Evolutionary conservation across 2,888 invertebrate genomes (phyloP).

Genomic region (Nephrotoma appendiculata): DNA sequence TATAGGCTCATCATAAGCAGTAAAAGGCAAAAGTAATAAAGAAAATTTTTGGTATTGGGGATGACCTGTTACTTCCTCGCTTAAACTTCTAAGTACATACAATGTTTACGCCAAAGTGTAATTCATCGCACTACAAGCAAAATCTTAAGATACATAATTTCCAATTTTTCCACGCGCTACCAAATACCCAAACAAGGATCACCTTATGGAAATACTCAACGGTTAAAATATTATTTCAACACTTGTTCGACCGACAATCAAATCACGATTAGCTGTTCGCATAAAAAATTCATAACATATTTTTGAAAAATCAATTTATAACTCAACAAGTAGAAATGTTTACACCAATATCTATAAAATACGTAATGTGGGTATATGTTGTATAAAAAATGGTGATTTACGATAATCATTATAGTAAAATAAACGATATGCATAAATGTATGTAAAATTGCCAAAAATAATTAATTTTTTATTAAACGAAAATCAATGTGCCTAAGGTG

Average conservation of each 20-base stretch:
- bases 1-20: too few species aligned
- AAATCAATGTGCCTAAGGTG: background rate
- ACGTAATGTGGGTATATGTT: too few species aligned
- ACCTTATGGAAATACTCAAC: background rate
- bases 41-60: too few species aligned
- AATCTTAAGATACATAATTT: too few species aligned
- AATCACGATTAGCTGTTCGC: background rate
- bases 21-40: too few species aligned
- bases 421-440: background rate
- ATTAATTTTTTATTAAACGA: background rate
- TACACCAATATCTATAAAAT: background rate
- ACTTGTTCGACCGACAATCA: background rate
- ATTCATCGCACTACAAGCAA: too few species aligned
- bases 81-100: too few species aligned
- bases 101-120: too few species aligned
- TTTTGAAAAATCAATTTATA: background rate
- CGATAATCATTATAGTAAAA: background rate
- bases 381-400: background rate
- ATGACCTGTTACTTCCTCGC: too few species aligned
- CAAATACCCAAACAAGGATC: too few species aligned
- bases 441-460: background rate
- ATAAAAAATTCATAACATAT: background rate
- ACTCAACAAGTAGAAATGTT: background rate
- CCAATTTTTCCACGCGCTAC: too few species aligned
- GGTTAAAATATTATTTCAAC: background rate